Base-by-base conservation (phyloP, 2,797 vertebrate species). In the Chromis chromis region DNA sequence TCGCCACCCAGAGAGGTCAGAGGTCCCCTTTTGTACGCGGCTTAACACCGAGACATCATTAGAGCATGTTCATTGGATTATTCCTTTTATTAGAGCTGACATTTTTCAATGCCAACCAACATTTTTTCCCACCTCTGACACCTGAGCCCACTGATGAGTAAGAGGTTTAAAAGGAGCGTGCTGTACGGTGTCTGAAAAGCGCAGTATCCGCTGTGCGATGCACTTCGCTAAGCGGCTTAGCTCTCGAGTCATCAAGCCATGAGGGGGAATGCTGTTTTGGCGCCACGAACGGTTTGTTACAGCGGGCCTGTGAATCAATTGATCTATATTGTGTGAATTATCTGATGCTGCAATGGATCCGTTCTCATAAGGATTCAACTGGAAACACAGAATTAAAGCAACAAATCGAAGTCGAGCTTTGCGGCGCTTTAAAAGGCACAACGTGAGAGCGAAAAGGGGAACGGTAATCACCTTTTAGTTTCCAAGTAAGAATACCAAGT, bases 1-100 rank as follows among this genome's bases (percentile, higher is more conserved):
- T 96, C 55, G 96, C 96, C 82, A 97, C 95, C 5, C 96, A 98
- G 88, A 92, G 96, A 85, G 96, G 97, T 98, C 93, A 95, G 92
- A 78, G 61, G 61, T 79, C 59, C 14, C 52, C 55, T 76, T 72
- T 66, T 68, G 50, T 36, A 19, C 49, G 10, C 17, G 48, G 17
- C 42, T 39, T 60, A 28, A 67, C 40, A 25, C 31, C 0, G 16
- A 48, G 24, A 25, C 42, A 4, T 65, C 46, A n/a, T 79, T 64
- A 61, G 19, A 63, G 33, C 24, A 53, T 19, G 3, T 36, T 27
- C 21, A 22, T 36, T 24, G 12, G 28, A 40, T 66, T 61, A 21
- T 39, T 24, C 59, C 21, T 66, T 70, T 65, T 62, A 78, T 63
- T 46, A 4, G 31, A 52, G 58, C 56, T 24, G 9, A 77, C 60